phyloP scores from a whole-genome alignment of 2,888 invertebrate species.

The Cynaeus angustus region DNA sequence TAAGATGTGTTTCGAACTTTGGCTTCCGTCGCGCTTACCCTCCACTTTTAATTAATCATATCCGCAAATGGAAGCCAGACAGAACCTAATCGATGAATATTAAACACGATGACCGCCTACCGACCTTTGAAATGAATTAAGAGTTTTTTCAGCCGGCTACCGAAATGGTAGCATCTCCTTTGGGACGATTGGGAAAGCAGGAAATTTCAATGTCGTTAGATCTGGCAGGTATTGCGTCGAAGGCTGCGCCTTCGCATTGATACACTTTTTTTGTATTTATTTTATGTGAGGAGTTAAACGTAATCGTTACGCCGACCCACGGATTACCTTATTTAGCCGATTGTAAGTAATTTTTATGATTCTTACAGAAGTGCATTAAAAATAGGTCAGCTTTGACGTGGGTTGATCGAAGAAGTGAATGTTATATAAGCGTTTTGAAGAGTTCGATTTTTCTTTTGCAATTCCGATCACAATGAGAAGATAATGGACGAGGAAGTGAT shows the following conservation, averaged over 20 bases:
- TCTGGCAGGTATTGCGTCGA: slow-evolving; percentile 21
- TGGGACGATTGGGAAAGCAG: neutral
- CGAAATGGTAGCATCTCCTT: slow-evolving; percentile 16
- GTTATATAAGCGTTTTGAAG: slow-evolving; percentile 13
- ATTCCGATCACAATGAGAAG: slow-evolving; percentile 37
- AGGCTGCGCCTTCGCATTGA: neutral
- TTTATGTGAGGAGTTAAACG: slow-evolving; percentile 8
- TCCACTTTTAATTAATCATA: slow-evolving; percentile 29
- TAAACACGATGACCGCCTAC: slow-evolving; percentile 46
- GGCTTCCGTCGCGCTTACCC: neutral
- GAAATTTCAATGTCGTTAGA: slow-evolving; percentile 11
- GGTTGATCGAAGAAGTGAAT: neutral
- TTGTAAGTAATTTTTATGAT: slow-evolving; percentile 4
- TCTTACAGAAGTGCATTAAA: slow-evolving; percentile 7
- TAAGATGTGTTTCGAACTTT: no score
- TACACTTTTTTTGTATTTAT: slow-evolving; percentile 8
- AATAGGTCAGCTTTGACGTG: slow-evolving; percentile 12
- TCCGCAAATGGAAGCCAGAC: slow-evolving; percentile 32
- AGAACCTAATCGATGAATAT: slow-evolving; percentile 36
- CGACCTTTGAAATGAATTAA: slow-evolving; percentile 30
- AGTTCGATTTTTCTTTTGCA: slow-evolving; percentile 21
- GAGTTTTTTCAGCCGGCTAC: slow-evolving; percentile 22
- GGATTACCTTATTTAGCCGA: neutral
- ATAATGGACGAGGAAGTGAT: slow-evolving; percentile 48
- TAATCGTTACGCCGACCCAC: slow-evolving; percentile 6